phyloP scores from a whole-genome alignment of 2,888 invertebrate genomes.

The Esperia sulphurella region DNA sequence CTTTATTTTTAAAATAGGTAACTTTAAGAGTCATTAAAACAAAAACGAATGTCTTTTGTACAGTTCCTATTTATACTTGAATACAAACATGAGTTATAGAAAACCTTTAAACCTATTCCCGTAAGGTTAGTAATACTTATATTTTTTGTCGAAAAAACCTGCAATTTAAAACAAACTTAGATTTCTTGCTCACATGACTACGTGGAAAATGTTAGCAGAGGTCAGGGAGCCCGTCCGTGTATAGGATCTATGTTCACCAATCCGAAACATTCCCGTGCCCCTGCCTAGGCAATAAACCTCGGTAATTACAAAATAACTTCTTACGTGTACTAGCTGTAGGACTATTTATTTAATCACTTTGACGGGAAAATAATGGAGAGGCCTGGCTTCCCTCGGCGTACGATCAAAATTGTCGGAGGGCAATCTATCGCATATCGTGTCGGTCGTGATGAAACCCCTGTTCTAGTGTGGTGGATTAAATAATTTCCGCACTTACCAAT shows the following conservation, averaged over 20 bases:
- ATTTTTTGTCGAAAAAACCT: no score
- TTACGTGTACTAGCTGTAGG: conserved; percentile 48
- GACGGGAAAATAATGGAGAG: conserved; percentile 72
- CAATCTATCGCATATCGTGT: conserved; percentile 57
- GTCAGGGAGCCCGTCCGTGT: conserved; percentile 35
- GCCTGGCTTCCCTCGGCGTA: conserved; percentile 38
- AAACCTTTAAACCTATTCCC: no score
- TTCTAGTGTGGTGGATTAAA: conserved; percentile 41
- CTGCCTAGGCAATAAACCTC: conserved; percentile 64
- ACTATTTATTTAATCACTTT: conserved; percentile 79
- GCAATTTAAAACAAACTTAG: no score
- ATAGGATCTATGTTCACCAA: conserved; percentile 27
- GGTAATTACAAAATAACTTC: conserved; percentile 75
- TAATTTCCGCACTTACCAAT: conserved; percentile 46
- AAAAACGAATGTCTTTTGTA: no score
- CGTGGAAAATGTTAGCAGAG: conserved; percentile 18
- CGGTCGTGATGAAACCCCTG: conserved; percentile 38
- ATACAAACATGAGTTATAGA: background rate
- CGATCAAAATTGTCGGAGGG: conserved; percentile 57
- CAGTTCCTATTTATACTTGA: no score
- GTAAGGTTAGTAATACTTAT: no score
- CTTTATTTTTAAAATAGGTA: no score
- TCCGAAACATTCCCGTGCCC: conserved; percentile 56
- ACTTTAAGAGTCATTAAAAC: no score
- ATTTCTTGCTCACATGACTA: background rate